Evolutionary conservation across 2,888 invertebrate species (phyloP), one percentile per base, ranked within the genome.

Genomic region (Ectemnius cavifrons): DNA sequence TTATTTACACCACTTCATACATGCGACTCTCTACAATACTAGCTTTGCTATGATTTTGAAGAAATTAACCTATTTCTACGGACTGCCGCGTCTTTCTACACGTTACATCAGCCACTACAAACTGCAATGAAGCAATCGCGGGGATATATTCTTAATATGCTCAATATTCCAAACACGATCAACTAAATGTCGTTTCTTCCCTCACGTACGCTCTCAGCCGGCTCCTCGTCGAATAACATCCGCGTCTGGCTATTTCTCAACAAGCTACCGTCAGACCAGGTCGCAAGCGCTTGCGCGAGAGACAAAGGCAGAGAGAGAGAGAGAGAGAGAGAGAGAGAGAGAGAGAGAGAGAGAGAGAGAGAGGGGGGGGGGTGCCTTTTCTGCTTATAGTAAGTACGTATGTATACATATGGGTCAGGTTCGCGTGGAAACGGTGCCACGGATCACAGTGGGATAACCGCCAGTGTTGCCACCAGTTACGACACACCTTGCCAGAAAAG

Each of bases 321-420:
- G 28, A 37, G 28, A 6, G 28, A 37, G 28, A 0, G 28, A 37
- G 28, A 0, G 28, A 37, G 28, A 0, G 28, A 37, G 28, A 37
- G n/a, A n/a, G n/a, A n/a, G n/a, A n/a, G n/a, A 37, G 37, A 11
- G 37, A 37, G 37, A 11, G 37, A 8, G 37, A 1, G 37, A 8
- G 37, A 8, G 37, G 11, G 37, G 5, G 37, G 11, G 37, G 37
- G 37, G 11, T 4, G 11, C 37, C 37, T 37, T 37, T 37, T 6
- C 37, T 11, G 8, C 37, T 37, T 37, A 11, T 6, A 37, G 11
- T 37, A 11, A 37, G 37, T 37, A 37, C 8, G 37, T 37, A 37
- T 37, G 37, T 37, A 37, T 6, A 11, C 37, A 59, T 59, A 27
- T 59, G 27, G 59, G 59, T 59, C 59, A 59, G 59, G 59, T 59